Conservation (phyloP, 2,113 vertebrate genomes). For the Nerophis ophidion region DNA sequence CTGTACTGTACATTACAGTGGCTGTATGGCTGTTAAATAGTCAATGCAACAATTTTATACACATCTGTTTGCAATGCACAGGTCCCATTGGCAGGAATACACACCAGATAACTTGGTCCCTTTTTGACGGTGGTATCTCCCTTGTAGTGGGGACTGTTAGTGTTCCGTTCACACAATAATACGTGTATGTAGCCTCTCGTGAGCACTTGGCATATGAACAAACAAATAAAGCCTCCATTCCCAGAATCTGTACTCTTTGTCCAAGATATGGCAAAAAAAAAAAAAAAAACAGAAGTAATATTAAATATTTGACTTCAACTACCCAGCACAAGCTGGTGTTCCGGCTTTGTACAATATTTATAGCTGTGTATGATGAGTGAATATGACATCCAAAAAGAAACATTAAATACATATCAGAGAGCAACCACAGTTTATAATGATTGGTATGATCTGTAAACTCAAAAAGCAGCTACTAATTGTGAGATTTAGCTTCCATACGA, state of each 20-base stretch:
- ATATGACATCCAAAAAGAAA: constrained; percentile 67
- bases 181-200: constrained; percentile 28
- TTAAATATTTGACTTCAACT: constrained; percentile 76
- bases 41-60: constrained; percentile 56
- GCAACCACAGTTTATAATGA: constrained; percentile 63
- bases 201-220: constrained; percentile 28
- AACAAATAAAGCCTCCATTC: constrained; percentile 28
- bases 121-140: constrained; percentile 62
- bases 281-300: constrained; percentile 33
- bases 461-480: constrained; percentile 66
- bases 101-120: constrained; percentile 69
- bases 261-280: constrained; percentile 41
- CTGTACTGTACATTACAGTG: constrained; percentile 54
- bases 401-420: constrained; percentile 71
- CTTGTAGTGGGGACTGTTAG: constrained; percentile 56
- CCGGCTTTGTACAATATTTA: constrained; percentile 75
- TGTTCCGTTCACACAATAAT: constrained; percentile 43
- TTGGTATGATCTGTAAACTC: constrained; percentile 71
- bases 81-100: constrained; percentile 59
- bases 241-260: constrained; percentile 46
- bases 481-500: constrained; percentile 49
- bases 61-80: constrained; percentile 55
- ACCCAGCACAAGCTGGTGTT: constrained; percentile 72
- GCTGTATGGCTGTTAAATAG: constrained; percentile 62
- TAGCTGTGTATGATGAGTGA: constrained; percentile 71